These are phyloP conservation scores for Pristionchus mayeri DNA, from an alignment of 2,888 invertebrate species.

Conservation along the genomic window DNA sequence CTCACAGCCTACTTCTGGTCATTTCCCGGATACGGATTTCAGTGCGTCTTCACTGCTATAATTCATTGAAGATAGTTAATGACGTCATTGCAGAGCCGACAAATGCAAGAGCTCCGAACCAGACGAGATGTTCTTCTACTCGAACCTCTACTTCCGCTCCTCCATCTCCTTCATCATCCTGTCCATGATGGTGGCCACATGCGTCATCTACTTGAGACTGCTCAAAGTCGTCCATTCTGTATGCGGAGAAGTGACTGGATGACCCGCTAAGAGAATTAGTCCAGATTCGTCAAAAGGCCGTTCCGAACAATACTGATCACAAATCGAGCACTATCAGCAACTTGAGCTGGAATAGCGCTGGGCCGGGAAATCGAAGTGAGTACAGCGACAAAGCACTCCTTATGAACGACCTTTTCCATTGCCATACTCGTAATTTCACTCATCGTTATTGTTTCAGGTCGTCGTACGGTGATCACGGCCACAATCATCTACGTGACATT, in stretches of 20 bases:
- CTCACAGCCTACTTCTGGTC: constrained; percentile 80
- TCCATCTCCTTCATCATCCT: constrained; percentile 77
- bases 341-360: too few species aligned
- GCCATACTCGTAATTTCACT: too few species aligned
- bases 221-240: constrained; percentile 72
- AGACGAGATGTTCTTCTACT: constrained; percentile 22
- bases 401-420: too few species aligned
- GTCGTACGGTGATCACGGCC: constrained; percentile 80
- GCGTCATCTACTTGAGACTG: constrained; percentile 82
- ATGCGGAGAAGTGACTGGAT: background rate
- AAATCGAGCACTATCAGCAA: too few species aligned
- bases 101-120: constrained; percentile 55
- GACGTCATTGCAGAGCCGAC: background rate
- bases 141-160: background rate
- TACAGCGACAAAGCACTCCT: too few species aligned
- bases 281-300: background rate
- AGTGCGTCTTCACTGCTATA: background rate
- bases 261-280: too few species aligned
- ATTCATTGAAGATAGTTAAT: background rate
- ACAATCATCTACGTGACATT: constrained; percentile 81
- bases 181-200: constrained; percentile 81
- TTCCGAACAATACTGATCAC: too few species aligned
- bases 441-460: constrained; percentile 53
- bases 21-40: constrained; percentile 78
- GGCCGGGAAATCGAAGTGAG: too few species aligned